Evolutionary conservation across 2,113 vertebrate species (phyloP).

Genomic region (Pseudonaja textilis): DNA sequence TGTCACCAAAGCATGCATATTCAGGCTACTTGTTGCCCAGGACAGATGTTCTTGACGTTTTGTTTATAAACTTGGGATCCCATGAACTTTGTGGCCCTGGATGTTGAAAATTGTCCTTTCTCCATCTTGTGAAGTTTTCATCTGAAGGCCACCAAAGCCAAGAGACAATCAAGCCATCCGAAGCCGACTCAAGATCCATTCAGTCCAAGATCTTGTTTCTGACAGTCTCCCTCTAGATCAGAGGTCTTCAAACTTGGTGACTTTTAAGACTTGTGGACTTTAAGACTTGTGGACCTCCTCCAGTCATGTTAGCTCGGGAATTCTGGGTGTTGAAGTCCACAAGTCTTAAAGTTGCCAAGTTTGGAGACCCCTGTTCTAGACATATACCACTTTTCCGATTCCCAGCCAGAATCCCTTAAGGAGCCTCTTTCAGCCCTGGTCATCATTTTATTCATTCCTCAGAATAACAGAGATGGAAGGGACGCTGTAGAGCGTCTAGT

Average conservation of each 20-base stretch:
- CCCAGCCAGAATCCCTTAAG: background rate
- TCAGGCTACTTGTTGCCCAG: background rate
- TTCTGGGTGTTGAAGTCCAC: too few species aligned
- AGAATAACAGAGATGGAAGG: too few species aligned
- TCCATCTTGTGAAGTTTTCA: background rate
- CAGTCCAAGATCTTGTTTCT: background rate
- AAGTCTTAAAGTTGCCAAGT: too few species aligned
- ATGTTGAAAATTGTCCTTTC: background rate
- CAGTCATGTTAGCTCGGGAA: too few species aligned
- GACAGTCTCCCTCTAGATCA: background rate
- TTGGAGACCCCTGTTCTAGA: too few species aligned
- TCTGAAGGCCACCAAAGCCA: background rate
- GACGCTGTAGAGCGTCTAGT: too few species aligned
- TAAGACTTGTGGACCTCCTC: too few species aligned
- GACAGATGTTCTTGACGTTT: background rate
- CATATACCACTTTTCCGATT: too few species aligned
- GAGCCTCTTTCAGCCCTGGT: background rate
- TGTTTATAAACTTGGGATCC: background rate
- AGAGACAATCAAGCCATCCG: background rate
- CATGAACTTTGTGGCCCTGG: background rate
- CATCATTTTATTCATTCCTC: background rate
- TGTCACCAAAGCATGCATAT: background rate
- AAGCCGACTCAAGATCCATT: background rate
- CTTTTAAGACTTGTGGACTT: too few species aligned
- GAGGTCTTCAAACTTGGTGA: too few species aligned